phyloP scores from a whole-genome alignment of 2,888 invertebrate species.

The Thymelicus lineola region DNA sequence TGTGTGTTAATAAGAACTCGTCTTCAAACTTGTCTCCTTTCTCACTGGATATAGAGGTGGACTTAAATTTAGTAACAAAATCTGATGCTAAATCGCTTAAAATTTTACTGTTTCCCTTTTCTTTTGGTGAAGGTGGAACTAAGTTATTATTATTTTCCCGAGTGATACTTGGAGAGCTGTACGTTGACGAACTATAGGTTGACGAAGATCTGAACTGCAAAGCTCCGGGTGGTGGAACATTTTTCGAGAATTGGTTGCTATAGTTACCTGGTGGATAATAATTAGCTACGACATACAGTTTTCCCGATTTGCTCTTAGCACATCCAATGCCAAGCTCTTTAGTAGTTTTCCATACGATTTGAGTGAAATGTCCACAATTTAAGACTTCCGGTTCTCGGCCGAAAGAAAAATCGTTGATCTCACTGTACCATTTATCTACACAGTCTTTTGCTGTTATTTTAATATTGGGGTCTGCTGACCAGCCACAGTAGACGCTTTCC shows the following conservation, averaged over 20 bases:
- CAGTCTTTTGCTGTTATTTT: constrained; percentile 88
- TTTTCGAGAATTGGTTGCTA: constrained; percentile 88
- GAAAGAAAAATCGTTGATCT: constrained; percentile 89
- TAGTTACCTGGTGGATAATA: constrained; percentile 94
- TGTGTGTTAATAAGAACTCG: constrained; percentile 91
- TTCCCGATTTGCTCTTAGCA: constrained; percentile 90
- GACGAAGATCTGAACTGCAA: constrained; percentile 62
- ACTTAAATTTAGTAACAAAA: constrained; percentile 68
- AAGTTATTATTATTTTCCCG: constrained; percentile 65
- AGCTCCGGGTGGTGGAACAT: constrained; percentile 86
- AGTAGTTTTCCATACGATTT: constrained; percentile 93
- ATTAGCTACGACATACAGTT: constrained; percentile 93
- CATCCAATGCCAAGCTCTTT: constrained; percentile 91
- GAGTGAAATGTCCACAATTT: constrained; percentile 89
- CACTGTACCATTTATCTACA: constrained; percentile 91
- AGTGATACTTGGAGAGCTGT: constrained; percentile 47
- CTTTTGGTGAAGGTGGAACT: constrained; percentile 58
- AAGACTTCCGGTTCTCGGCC: constrained; percentile 87
- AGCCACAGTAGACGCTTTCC: constrained; percentile 90
- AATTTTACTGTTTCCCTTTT: constrained; percentile 63
- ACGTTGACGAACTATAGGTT: constrained; percentile 42
- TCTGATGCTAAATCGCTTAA: constrained; percentile 65
- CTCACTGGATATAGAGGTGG: constrained; percentile 65
- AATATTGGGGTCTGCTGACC: constrained; percentile 87
- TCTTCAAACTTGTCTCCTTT: constrained; percentile 85